Evolutionary conservation across 2,797 vertebrate species (phyloP).

Genomic region (Phylloscopus collybita): DNA sequence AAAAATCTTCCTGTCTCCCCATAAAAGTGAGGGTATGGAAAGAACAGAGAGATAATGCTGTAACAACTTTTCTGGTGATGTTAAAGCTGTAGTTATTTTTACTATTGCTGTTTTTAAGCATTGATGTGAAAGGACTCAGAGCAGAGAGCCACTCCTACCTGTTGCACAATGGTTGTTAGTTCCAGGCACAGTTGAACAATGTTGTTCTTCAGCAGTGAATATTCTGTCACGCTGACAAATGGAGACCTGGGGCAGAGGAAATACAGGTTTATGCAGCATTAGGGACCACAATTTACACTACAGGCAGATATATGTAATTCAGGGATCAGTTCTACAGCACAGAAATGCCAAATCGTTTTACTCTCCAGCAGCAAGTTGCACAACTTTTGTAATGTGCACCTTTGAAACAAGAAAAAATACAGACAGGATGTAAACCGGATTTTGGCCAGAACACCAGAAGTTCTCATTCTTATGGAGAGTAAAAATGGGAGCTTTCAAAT

Average conservation of each 20-base stretch:
- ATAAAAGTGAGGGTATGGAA: background rate
- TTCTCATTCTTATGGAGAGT: background rate
- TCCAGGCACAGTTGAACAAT: slow-evolving; percentile 94
- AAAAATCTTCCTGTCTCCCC: background rate
- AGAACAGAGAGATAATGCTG: background rate
- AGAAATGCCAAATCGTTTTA: background rate
- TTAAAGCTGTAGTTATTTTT: background rate
- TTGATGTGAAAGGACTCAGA: background rate
- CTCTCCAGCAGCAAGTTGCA: background rate
- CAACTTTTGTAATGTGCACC: background rate
- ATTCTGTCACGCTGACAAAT: slow-evolving; percentile 93
- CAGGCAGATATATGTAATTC: background rate
- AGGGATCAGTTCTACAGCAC: background rate
- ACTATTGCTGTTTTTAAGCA: background rate
- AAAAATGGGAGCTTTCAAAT: background rate
- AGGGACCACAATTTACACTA: background rate
- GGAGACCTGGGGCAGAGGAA: slow-evolving; percentile 84
- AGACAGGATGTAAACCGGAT: background rate
- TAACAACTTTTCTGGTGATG: background rate
- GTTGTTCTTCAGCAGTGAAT: slow-evolving; percentile 94
- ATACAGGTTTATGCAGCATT: background rate
- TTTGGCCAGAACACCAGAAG: background rate
- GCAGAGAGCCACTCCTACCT: slow-evolving; percentile 77
- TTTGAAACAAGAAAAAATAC: background rate
- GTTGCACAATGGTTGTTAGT: slow-evolving; percentile 93